Percentiles rank a stretch among this genome's conserved stretches.
Conservation (phyloP, 2,113 vertebrate species). For the Nasalis larvatus region DNA sequence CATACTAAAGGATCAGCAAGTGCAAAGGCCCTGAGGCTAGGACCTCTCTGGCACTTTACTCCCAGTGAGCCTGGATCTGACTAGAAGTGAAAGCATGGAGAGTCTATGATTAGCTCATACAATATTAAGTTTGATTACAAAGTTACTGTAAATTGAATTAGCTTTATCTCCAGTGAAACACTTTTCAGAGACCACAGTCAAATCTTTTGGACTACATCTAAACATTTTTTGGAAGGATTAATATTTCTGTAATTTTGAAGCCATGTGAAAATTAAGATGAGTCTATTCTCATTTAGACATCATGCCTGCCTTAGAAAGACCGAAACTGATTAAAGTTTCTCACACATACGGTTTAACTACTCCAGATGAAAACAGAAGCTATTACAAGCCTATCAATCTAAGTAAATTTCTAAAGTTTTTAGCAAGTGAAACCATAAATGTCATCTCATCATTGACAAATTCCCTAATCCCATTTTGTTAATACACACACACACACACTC, state of each 20-base stretch:
- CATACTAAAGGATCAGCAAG: constrained; percentile 11
- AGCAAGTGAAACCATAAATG: neutral
- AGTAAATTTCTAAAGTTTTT: neutral
- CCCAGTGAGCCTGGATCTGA: neutral
- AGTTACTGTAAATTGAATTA: neutral
- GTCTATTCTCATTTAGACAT: neutral
- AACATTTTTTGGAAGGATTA: neutral
- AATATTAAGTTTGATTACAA: neutral
- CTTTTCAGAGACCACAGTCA: constrained; percentile 18
- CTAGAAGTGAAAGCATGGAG: neutral
- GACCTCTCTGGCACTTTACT: neutral
- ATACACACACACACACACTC: neutral
- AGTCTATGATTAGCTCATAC: neutral
- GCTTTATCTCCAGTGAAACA: neutral
- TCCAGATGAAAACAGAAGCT: neutral
- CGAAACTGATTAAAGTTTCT: neutral
- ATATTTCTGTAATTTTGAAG: neutral
- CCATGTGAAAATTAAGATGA: neutral
- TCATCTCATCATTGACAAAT: neutral
- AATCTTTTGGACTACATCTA: neutral
- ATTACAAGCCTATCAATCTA: neutral
- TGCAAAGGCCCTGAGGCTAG: constrained; percentile 5
- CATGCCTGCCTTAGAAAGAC: neutral
- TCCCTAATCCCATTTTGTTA: neutral
- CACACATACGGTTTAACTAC: neutral